A percentile compares a stretch with the other conserved stretches of the same genome.
phyloP scores from a whole-genome alignment of 2,113 vertebrate species.

The Halcyon malimbica region DNA sequence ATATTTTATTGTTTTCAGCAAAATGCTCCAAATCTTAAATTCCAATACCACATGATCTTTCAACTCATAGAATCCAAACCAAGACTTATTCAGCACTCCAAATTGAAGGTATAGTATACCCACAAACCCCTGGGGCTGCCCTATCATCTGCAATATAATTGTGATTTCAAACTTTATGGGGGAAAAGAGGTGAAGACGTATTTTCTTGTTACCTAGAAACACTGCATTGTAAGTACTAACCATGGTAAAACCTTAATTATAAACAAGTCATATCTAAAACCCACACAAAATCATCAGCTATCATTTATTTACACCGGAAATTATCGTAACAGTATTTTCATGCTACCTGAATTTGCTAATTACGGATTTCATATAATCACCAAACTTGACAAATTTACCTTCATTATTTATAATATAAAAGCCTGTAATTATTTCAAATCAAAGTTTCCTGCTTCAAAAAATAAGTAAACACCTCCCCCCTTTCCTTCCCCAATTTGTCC shows the following conservation, averaged over 20 bases:
- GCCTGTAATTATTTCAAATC: background rate
- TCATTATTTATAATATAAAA: background rate
- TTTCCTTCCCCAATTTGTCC: background rate
- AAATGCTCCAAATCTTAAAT: background rate
- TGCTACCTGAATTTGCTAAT: background rate
- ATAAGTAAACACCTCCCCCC: background rate
- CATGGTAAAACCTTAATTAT: background rate
- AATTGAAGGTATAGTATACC: fast-evolving
- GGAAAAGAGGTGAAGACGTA: background rate
- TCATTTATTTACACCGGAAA: background rate
- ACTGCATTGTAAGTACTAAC: background rate
- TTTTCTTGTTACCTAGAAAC: background rate
- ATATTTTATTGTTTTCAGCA: background rate
- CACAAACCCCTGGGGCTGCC: background rate
- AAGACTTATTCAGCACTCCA: background rate
- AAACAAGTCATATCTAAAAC: background rate
- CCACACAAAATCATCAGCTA: background rate
- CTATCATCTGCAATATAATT: background rate
- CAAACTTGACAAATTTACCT: background rate
- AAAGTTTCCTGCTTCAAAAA: background rate
- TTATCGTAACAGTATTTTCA: background rate
- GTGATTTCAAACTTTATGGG: background rate
- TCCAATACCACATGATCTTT: background rate
- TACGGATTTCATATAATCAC: background rate
- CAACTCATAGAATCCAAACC: background rate